Base-by-base conservation (phyloP, 2,113 vertebrate genomes). In the Dicrurus megarhynchus region DNA sequence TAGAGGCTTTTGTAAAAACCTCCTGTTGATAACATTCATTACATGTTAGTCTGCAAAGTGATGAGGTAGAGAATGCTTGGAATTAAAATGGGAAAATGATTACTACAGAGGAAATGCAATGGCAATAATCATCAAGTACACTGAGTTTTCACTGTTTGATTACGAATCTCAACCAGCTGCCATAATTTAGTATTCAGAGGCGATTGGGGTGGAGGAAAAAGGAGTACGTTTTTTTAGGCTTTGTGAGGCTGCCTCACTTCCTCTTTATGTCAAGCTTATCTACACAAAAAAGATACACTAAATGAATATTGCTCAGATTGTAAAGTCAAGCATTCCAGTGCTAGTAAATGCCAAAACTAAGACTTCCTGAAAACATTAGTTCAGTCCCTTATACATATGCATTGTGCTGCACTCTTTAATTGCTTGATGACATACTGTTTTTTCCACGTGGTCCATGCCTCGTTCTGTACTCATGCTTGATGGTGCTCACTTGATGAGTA, bases 1-100 rank as follows among this genome's bases (percentile, higher is more conserved):
- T 28, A 82, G 41, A 84, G 26, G 14, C 26, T 95, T 94, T 86
- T 96, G 60, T 73, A 55, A 53, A 94, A 95, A 47, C 35, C 91
- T 93, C 90, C 85, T 91, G 75, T 91, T 85, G 85, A 84, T 80
- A 94, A 55, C 74, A 94, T 89, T 95, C 92, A 84, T 94, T 88
- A 75, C 39, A 46, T 57, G n/a, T 68, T 88, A 91, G 74, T 55
- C 63, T 93, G 75, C 74, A 86, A 82, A 90, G 83, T 74, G 84
- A 92, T 64, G 83, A 92, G 78, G 65, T 10, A 67, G 74, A 91
- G 78, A 85, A 85, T 67, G 68, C 64, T 86, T 63, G 65, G 95
- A 96, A 95, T 95, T 46, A 78, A 93, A 96, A 97, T 71, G 84
- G 44, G 73, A 82, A 92, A 92, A 92, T 93, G 79, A 93, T 87